Percentiles rank a stretch among this genome's conserved stretches.
These are phyloP conservation scores for Silurus glanis DNA, from an alignment of 2,113 vertebrate genomes.

Conservation along the genomic window DNA sequence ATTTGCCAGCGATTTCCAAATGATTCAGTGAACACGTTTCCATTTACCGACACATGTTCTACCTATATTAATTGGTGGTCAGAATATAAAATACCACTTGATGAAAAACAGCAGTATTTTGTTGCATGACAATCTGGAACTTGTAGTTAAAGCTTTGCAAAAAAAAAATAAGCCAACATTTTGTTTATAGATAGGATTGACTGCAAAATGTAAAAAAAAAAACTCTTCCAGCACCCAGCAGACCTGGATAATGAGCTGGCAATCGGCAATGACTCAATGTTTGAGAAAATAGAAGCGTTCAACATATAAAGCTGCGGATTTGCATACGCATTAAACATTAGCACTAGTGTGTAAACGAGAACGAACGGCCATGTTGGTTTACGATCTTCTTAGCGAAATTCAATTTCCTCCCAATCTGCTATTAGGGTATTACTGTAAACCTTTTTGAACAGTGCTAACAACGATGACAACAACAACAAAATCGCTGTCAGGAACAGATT, in stretches of 20 bases:
- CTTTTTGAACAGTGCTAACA: slow-evolving; percentile 12
- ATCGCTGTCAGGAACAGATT: slow-evolving; percentile 23
- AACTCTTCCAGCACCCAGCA: no score
- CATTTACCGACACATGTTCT: background rate
- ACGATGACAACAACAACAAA: background rate
- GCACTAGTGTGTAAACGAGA: background rate
- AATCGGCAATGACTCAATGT: background rate
- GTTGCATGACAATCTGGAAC: background rate
- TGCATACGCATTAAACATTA: background rate
- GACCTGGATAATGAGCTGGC: background rate
- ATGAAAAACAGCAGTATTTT: background rate
- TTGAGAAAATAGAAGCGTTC: background rate
- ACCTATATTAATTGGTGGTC: no score
- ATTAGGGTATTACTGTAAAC: slow-evolving; percentile 35
- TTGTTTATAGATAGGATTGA: background rate
- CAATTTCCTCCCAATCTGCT: slow-evolving; percentile 39
- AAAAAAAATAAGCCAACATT: background rate
- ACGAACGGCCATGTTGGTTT: background rate
- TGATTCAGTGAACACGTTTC: background rate
- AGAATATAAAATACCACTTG: background rate
- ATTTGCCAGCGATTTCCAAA: background rate
- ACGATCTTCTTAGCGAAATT: slow-evolving; percentile 25
- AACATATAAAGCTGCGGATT: background rate
- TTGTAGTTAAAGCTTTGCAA: background rate
- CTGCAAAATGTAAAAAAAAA: background rate